Base-by-base conservation (phyloP, 2,888 invertebrate genomes). In the Poecilobothrus nobilitatus region DNA sequence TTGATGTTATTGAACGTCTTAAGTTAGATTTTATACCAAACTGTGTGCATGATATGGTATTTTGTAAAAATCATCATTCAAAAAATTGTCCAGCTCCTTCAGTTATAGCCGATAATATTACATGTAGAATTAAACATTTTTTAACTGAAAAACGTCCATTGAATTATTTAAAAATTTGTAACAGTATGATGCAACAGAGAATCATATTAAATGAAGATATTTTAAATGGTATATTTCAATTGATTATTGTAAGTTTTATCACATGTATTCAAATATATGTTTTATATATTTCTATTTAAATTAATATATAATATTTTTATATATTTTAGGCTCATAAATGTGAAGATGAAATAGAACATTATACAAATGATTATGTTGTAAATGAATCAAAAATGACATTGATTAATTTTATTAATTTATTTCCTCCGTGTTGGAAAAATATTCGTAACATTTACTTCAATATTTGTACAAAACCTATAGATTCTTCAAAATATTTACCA, bases 391-490 rank as follows among this genome's bases (percentile, higher is more conserved):
- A 76, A 20, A 73, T 75, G 22, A 71, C 76, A 0, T 80, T 77
- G 66, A 76, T 76, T 44, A 71, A 76, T 7, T 72, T 81, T 62
- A 70, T 81, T 5, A 74, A 75, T 12, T 74, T 74, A 44, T 81
- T 81, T 69, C 81, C 81, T 9, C 82, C 81, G 1, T 81, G 81
- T 68, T 81, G 81, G 81, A 71, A 77, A 15, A 76, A 77, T 6
- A 66, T 81, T 37, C 78, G 79, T 12, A 72, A 75, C 0, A 76
- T 75, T 20, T 81, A 79, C 68, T 72, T 73, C 0, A 75, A 74
- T 1, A 74, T 79, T 27, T 71, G 79, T 2, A 72, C 74, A 7
- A 70, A 69, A n/a, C 72, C 75, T 0, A 68, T 76, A 9, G 73
- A 76, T 63, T 68, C 72, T 7, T 66, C 71, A 4, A 74, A 74